Conservation (phyloP, 2,797 vertebrate species). For the Urocyon cinereoargenteus region DNA sequence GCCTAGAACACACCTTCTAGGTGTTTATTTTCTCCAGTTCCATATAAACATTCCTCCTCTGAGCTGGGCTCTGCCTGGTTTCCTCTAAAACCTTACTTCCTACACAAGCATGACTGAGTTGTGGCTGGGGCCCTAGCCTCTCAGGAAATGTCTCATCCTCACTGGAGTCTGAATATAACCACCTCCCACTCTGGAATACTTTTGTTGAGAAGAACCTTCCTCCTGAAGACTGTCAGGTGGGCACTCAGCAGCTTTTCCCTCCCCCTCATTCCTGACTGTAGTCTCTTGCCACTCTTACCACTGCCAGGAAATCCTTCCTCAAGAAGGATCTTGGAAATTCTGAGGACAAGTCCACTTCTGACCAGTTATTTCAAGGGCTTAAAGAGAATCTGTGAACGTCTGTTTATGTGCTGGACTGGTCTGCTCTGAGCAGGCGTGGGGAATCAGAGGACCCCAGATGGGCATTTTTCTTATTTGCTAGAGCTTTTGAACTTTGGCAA, state of each 20-base stretch:
- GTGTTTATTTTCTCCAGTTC: neutral
- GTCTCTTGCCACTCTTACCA: neutral
- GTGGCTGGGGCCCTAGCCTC: neutral
- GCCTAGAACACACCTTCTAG: neutral
- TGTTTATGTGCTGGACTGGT: neutral
- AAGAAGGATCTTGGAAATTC: neutral
- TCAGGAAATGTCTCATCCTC: neutral
- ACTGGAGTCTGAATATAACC: neutral
- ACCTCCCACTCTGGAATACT: neutral
- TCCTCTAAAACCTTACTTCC: neutral
- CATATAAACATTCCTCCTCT: conserved; percentile 65
- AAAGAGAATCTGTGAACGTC: neutral
- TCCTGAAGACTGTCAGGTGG: neutral
- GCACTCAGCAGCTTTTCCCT: neutral
- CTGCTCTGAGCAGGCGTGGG: neutral
- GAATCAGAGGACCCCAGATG: neutral
- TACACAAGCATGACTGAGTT: neutral
- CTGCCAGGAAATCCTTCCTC: neutral
- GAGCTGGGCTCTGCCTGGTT: neutral
- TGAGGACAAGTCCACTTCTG: neutral
- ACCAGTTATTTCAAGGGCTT: neutral
- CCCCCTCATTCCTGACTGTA: neutral
- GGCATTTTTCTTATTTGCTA: neutral
- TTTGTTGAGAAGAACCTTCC: neutral
- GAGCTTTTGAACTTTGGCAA: neutral